Evolutionary conservation across 2,797 vertebrate species (phyloP).

Genomic region (Labroides dimidiatus): DNA sequence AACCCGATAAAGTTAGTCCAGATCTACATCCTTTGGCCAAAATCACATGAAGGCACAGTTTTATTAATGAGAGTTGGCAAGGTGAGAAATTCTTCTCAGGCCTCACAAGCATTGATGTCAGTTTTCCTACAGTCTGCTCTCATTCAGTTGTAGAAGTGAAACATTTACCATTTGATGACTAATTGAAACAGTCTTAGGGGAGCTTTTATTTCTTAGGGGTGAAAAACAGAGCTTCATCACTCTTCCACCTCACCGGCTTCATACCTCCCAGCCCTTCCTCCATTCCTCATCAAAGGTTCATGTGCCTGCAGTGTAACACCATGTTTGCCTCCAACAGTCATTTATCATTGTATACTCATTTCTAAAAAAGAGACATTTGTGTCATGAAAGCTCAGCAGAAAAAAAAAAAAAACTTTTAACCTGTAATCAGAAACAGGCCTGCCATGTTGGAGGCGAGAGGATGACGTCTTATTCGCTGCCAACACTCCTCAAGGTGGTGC

Average conservation of each 20-base stretch:
- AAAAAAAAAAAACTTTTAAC: conserved; percentile 62
- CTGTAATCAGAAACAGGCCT: conserved; percentile 85
- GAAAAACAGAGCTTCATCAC: conserved; percentile 39
- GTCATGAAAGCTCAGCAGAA: conserved; percentile 67
- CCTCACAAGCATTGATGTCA: conserved; percentile 34
- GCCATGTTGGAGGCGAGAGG: conserved; percentile 73
- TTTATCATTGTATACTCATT: conserved; percentile 73
- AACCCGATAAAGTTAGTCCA: too few relatives aligned
- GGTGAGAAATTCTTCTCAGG: conserved; percentile 40
- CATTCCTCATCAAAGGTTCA: conserved; percentile 58
- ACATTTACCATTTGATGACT: conserved; percentile 48
- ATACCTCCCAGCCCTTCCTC: conserved; percentile 20
- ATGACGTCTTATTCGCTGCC: conserved; percentile 74
- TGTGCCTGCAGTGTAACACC: conserved; percentile 53
- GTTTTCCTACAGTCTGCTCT: conserved; percentile 43
- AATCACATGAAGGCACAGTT: conserved; percentile 28
- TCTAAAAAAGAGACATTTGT: conserved; percentile 70
- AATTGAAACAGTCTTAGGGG: conserved; percentile 44
- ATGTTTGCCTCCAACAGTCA: conserved; percentile 67
- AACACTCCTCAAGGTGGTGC: conserved; percentile 66
- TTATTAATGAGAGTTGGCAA: conserved; percentile 7
- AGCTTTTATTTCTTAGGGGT: conserved; percentile 35
- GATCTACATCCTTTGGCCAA: not conserved
- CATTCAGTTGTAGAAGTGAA: conserved; percentile 52
- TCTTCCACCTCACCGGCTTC: conserved; percentile 28